A percentile compares a stretch with the other conserved stretches of the same genome.
These are phyloP conservation scores for Drosophila tani DNA, from an alignment of 1,140 invertebrate genomes.

Conservation along the genomic window DNA sequence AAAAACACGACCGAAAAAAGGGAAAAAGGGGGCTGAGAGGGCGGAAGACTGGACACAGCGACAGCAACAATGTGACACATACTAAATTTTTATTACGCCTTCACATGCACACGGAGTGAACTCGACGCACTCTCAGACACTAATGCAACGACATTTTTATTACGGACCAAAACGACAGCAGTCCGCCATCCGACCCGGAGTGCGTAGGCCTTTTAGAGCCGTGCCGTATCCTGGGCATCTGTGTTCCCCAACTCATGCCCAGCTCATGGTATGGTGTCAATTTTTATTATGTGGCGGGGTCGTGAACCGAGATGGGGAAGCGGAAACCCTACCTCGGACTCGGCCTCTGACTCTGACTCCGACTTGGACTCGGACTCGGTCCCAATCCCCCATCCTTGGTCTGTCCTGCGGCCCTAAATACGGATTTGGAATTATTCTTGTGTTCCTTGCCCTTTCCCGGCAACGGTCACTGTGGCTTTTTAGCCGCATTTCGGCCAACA, in stretches of 20 bases:
- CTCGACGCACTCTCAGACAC: constrained; percentile 47
- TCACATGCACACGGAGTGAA: constrained; percentile 19
- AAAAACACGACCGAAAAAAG: neutral
- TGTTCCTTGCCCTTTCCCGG: constrained; percentile 16
- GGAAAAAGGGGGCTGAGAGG: constrained; percentile 3
- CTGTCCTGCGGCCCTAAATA: constrained; percentile 27
- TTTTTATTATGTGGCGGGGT: constrained; percentile 76
- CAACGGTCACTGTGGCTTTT: constrained; percentile 1
- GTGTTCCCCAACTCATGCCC: too few species aligned
- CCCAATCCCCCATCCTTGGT: neutral
- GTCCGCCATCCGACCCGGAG: constrained; percentile 1
- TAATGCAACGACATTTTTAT: constrained; percentile 82
- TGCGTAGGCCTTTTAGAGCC: constrained; percentile 61
- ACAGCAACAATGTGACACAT: constrained; percentile 77
- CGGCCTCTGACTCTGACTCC: neutral
- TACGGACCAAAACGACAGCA: constrained; percentile 66
- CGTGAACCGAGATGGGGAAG: constrained; percentile 48
- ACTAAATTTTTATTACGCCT: constrained; percentile 78
- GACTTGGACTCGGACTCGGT: neutral
- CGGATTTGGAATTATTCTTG: constrained; percentile 36
- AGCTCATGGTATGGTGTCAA: constrained; percentile 60
- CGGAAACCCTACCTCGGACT: constrained; percentile 25
- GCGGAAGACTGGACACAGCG: neutral
- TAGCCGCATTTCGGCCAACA: neutral
- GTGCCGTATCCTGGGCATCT: constrained; percentile 1